These are phyloP conservation scores for Hyperoplus lanceolatus DNA, from an alignment of 2,797 vertebrate species.

Conservation along the genomic window DNA sequence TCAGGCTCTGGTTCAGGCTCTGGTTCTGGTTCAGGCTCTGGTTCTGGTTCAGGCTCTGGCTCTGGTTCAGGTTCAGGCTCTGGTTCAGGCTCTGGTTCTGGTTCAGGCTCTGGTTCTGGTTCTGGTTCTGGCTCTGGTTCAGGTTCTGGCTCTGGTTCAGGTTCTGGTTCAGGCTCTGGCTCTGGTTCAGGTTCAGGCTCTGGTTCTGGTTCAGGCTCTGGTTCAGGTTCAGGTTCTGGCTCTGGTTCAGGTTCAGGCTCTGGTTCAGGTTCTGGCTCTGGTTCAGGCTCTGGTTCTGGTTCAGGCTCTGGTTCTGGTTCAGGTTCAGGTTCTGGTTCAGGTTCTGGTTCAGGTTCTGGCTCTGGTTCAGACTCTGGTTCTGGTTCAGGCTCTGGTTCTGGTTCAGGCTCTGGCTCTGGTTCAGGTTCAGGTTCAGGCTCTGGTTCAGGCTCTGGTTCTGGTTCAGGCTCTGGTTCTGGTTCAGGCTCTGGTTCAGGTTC, in stretches of 20 bases:
- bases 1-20: too few relatives aligned
- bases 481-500: not conserved
- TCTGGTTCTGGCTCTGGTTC: not conserved
- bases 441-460: not conserved
- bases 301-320: not conserved
- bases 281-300: not conserved
- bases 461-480: not conserved
- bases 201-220: not conserved
- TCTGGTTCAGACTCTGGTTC: not conserved
- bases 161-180: not conserved
- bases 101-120: not conserved
- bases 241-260: not conserved
- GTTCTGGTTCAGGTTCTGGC: not conserved
- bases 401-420: rapidly evolving
- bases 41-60: too few relatives aligned
- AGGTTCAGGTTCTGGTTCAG: too few relatives aligned
- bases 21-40: not conserved
- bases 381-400: not conserved
- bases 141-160: not conserved
- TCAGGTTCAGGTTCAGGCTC: not conserved
- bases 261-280: not conserved
- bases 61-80: not conserved
- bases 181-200: not conserved
- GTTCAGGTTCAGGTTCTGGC: not conserved
- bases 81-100: too few relatives aligned